Percentiles rank a stretch among this genome's conserved stretches.
phyloP scores from a whole-genome alignment of 2,113 vertebrate species.

The Indicator maculatus region DNA sequence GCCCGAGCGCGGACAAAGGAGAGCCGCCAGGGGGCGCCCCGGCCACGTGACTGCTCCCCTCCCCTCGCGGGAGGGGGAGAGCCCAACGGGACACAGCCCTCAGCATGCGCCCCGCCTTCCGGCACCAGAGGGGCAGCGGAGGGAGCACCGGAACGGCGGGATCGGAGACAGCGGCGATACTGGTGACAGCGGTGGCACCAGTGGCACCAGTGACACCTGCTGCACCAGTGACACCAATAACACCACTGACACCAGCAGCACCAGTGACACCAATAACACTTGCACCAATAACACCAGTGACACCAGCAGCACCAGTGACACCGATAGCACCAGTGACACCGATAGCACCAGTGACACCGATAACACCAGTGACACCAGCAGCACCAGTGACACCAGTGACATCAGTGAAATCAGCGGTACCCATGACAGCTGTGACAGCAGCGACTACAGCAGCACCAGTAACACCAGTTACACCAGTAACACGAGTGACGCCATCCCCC shows the following conservation, averaged over 20 bases:
- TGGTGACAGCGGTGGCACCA: no score
- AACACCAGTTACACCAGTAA: neutral
- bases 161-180: neutral
- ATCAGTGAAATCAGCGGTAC: neutral
- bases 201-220: neutral
- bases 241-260: neutral
- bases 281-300: no score
- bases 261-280: no score
- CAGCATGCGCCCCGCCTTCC: no score
- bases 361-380: neutral
- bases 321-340: no score
- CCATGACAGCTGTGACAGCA: neutral
- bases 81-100: neutral
- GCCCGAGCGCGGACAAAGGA: conserved; percentile 5
- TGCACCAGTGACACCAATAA: neutral
- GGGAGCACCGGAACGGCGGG: no score
- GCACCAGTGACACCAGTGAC: neutral
- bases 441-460: rapidly evolving
- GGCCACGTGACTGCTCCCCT: neutral
- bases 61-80: neutral
- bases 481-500: neutral
- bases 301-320: rapidly evolving
- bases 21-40: neutral
- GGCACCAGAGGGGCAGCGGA: no score
- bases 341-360: neutral